Conservation (phyloP, 2,888 invertebrate species). For the Chesias legatella region DNA sequence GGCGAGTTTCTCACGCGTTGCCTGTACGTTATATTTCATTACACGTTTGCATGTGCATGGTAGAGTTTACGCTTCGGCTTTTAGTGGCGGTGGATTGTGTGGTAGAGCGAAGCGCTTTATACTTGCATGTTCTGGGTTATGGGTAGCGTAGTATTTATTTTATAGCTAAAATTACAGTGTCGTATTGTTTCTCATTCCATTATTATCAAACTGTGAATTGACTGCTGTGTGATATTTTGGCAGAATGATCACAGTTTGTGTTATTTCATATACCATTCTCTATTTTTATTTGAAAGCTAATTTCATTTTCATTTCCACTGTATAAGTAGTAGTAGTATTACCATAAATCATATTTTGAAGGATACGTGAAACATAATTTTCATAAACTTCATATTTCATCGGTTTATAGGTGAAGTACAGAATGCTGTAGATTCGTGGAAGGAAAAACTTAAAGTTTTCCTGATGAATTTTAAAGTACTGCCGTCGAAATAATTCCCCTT, state of each 20-base stretch:
- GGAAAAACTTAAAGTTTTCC: conserved; percentile 52
- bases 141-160: conserved; percentile 2
- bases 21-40: conserved; percentile 69
- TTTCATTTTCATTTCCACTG: too few relatives aligned
- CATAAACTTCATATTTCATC: conserved; percentile 21
- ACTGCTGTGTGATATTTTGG: neutral
- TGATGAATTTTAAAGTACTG: conserved; percentile 47
- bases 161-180: too few relatives aligned
- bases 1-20: conserved; percentile 67
- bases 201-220: neutral
- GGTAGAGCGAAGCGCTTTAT: conserved; percentile 9
- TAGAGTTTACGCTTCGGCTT: conserved; percentile 24
- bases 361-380: neutral
- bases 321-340: too few relatives aligned
- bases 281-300: neutral
- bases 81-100: conserved; percentile 14
- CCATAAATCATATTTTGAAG: too few relatives aligned
- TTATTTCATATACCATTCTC: neutral
- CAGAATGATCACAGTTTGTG: conserved; percentile 4
- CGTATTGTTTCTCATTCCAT: neutral
- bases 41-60: conserved; percentile 45
- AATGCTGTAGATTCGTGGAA: conserved; percentile 32
- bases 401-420: conserved; percentile 47
- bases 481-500: conserved; percentile 19
- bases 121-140: conserved; percentile 19